These are phyloP conservation scores for Telenomus remus DNA, from an alignment of 1,140 invertebrate species.

Conservation along the genomic window DNA sequence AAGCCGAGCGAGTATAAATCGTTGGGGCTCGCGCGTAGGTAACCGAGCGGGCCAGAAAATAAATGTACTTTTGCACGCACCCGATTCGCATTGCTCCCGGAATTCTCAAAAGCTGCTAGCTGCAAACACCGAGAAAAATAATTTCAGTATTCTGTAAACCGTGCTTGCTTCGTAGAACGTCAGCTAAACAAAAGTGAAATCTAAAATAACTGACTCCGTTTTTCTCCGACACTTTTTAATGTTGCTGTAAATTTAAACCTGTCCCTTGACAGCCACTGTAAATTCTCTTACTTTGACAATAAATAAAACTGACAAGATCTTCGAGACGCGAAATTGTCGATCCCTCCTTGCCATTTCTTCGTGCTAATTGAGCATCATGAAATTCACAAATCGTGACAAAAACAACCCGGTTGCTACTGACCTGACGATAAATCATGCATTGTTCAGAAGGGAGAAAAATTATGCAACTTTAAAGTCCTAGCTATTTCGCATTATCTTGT, in stretches of 20 bases:
- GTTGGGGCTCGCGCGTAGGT: slow-evolving; percentile 41
- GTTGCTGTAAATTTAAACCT: slow-evolving; percentile 51
- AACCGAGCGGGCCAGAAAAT: slow-evolving; percentile 51
- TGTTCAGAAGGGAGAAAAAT: slow-evolving; percentile 5
- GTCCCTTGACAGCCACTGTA: slow-evolving; percentile 55
- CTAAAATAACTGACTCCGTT: too few species aligned
- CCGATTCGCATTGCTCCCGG: slow-evolving; percentile 46
- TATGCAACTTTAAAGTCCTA: slow-evolving; percentile 12
- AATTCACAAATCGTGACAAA: neutral
- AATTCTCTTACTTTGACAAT: slow-evolving; percentile 49
- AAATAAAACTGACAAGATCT: slow-evolving; percentile 44
- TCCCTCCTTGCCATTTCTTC: neutral
- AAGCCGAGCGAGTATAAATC: slow-evolving; percentile 42
- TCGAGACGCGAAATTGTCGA: slow-evolving; percentile 32
- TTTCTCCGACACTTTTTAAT: too few species aligned
- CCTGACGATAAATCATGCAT: slow-evolving; percentile 26
- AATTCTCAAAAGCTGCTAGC: slow-evolving; percentile 24
- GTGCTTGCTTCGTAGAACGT: too few species aligned
- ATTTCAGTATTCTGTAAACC: too few species aligned
- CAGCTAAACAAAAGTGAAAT: too few species aligned
- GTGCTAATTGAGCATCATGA: slow-evolving; percentile 12
- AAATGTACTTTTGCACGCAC: slow-evolving; percentile 55
- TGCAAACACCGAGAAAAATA: too few species aligned
- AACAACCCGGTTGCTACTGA: neutral
- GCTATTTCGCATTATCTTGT: slow-evolving; percentile 20